Base-by-base conservation (phyloP, 1,140 invertebrate genomes). In the Sinonovacula constricta region DNA sequence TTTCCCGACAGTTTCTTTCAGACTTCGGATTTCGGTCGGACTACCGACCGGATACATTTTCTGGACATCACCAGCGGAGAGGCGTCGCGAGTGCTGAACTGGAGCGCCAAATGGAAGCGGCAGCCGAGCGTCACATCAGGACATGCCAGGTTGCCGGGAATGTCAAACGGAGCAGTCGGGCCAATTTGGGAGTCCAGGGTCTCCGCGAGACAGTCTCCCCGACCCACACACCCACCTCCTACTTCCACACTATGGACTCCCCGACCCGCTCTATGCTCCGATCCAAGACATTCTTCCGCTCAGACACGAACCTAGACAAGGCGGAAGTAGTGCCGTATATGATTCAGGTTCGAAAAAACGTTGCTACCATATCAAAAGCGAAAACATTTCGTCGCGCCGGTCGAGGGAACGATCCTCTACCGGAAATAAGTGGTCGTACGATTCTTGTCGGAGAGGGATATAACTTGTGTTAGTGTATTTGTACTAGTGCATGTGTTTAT, bases 21-120 rank as follows among this genome's bases (percentile, higher is more conserved):
- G 71, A 74, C n/a, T 74, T 74, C 22, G 71, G 71, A 12, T 54
- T 74, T 18, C 34, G 49, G 1, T 26, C 71, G 4, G 28, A 49
- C 22, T n/a, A n/a, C n/a, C 59, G 71, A 53, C 63, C 71, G 0
- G 71, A 74, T 33, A 74, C 71, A 12, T 74, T 74, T 22, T 74
- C 71, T 22, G 71, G 71, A 26, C 71, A 74, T 15, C 57, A 65
- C 15, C 18, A 60, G 30, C 71, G 59, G 2, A 22, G 71, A 34
- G 71, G 71, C 22, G n/a, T n/a, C n/a, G 39, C 39, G 1, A 74
- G 59, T 54, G 71, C 71, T 2, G 59, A 74, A 51, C 24, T 74
- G 31, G 59, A 53, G 56, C 59, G 36, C 33, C 71, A 74, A 30
- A 24, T 74, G 22, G 71, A 65, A 26, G 49, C 36, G 22, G 51